A percentile compares a stretch with the other conserved stretches of the same genome.
phyloP scores from a whole-genome alignment of 1,140 invertebrate genomes.

The Gryon sp. region DNA sequence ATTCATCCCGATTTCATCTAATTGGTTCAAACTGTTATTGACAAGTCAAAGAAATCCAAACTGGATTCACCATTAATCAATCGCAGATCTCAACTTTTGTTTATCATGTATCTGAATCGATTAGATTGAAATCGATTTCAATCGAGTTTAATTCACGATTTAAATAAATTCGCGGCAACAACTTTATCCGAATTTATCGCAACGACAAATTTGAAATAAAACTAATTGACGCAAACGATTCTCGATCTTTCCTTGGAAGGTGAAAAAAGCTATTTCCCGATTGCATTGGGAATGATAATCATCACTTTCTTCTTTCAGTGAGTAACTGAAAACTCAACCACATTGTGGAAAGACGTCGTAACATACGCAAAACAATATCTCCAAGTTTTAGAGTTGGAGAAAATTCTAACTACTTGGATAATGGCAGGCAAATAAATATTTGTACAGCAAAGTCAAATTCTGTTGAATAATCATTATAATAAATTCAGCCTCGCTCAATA shows the following conservation, averaged over 20 bases:
- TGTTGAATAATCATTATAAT: not conserved
- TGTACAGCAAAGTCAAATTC: conserved; percentile 1
- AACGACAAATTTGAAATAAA: no score
- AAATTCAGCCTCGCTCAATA: conserved; percentile 8
- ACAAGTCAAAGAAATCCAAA: conserved; percentile 7
- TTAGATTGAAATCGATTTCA: no score
- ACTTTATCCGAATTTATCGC: conserved; percentile 16
- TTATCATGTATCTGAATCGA: no score
- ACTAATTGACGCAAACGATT: no score
- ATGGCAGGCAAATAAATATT: no score
- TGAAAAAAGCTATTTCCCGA: not conserved
- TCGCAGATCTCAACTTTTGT: no score
- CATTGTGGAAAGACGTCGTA: not conserved
- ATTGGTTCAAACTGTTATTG: conserved; percentile 7
- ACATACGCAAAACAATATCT: conserved; percentile 1
- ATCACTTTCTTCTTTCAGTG: conserved; percentile 20
- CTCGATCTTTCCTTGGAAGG: not conserved
- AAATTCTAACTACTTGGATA: no score
- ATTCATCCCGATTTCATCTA: conserved; percentile 26
- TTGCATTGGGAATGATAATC: conserved; percentile 1
- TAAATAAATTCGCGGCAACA: no score
- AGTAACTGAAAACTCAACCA: conserved; percentile 3
- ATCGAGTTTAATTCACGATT: no score
- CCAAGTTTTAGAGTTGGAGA: no score
- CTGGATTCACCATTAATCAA: not conserved